phyloP scores from a whole-genome alignment of 2,113 vertebrate species.

The Burhinus oedicnemus region DNA sequence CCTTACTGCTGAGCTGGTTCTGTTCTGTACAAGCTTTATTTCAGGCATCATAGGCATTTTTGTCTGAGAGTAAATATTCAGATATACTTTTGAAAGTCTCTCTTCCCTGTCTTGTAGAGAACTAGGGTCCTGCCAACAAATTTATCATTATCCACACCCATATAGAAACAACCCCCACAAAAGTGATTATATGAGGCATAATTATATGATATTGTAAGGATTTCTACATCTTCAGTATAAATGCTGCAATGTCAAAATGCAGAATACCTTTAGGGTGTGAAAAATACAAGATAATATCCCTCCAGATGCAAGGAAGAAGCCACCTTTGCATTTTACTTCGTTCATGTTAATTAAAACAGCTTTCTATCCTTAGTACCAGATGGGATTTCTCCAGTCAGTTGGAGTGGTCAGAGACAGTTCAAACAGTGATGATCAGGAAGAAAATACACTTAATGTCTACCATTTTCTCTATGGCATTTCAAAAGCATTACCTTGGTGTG shows the following conservation, averaged over 20 bases:
- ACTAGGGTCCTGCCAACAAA: neutral
- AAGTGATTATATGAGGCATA: neutral
- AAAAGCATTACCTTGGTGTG: neutral
- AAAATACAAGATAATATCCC: neutral
- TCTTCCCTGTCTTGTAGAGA: neutral
- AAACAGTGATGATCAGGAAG: neutral
- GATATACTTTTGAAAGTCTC: neutral
- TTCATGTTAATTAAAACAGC: neutral
- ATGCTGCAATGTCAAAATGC: neutral
- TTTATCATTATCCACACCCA: constrained; percentile 13
- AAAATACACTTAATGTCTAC: neutral
- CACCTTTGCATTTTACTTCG: neutral
- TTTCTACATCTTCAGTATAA: neutral
- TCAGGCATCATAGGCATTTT: neutral
- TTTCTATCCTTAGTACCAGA: neutral
- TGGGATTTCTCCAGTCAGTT: neutral
- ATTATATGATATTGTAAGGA: neutral
- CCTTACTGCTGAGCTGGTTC: neutral
- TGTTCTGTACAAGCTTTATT: neutral
- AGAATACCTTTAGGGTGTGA: neutral
- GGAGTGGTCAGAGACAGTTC: neutral
- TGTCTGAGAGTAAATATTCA: neutral
- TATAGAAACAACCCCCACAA: neutral
- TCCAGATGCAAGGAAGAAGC: neutral
- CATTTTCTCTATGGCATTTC: neutral